Conservation (phyloP, 35 echinoderm and acorn worm genomes). For the Heliocidaris tuberculata region DNA sequence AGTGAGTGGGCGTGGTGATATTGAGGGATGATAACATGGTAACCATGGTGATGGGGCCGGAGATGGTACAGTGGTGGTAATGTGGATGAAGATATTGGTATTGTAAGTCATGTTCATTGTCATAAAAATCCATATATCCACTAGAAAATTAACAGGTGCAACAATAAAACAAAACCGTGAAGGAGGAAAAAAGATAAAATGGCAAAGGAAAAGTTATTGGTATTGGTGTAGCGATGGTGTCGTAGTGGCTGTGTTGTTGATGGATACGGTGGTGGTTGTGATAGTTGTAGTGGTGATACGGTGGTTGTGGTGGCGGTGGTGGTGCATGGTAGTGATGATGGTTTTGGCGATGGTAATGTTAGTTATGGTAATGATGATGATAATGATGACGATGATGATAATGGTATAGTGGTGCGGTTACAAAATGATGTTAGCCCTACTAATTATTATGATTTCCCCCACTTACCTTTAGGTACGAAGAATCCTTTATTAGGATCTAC, state of each 20-base stretch:
- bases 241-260: neutral
- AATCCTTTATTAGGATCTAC: conserved; percentile 59
- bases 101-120: no score
- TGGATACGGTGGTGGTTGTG: neutral
- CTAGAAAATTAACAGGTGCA: no score
- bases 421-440: neutral
- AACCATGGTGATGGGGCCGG: neutral
- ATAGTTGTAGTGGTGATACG: neutral
- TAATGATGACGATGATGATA: neutral
- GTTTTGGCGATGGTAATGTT: neutral
- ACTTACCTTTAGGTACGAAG: conserved; percentile 48
- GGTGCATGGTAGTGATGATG: neutral
- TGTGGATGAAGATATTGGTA: neutral
- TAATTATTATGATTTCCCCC: neutral
- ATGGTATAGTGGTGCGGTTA: neutral
- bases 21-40: neutral
- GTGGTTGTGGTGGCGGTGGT: neutral
- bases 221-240: neutral
- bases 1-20: no score
- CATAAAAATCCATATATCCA: no score
- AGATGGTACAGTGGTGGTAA: neutral
- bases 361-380: neutral
- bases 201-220: neutral
- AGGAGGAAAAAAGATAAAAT: no score
- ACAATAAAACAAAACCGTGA: no score